Base-by-base conservation (phyloP, 2,113 vertebrate species). In the Oryzias melastigma region DNA sequence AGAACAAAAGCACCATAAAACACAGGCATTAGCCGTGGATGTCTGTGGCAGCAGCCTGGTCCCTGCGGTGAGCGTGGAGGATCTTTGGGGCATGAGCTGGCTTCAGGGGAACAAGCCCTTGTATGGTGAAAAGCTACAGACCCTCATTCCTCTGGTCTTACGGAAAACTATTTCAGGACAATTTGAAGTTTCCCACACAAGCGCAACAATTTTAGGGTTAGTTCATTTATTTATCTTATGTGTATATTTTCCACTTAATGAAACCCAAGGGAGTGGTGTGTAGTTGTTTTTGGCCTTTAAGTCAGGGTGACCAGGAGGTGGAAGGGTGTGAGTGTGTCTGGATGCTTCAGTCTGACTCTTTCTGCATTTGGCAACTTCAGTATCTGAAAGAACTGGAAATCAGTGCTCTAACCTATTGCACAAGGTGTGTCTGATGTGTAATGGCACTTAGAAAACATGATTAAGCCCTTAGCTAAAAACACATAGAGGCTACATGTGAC, bases 151-250 rank as follows among this genome's bases (percentile, higher is more conserved):
- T 86, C 52, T 47, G 57, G 71, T 60, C 77, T 88, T 76, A 87
- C 63, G 16, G 77, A 76, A 75, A 49, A 67, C 86, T 92, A 92
- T 92, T 92, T 88, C 80, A 71, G 82, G 84, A 85, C 56, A 74
- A 81, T 85, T 76, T 86, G 78, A 88, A 89, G 87, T 92, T 87
- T 92, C 91, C 88, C 92, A 93, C 89, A 85, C 88, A 85, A 68
- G 73, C 64, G 85, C 75, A 85, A 87, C 81, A 84, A 88, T 86
- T 87, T 85, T 70, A 75, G 77, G 87, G 77, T 91, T 85, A 89
- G 81, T 89, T 91, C 87, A 91, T 91, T 88, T 91, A 90, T 92
- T 92, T 93, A 87, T 91, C 85, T 88, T 86, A 69, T 63, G 82
- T 78, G 68, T 90, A 35, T 35, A 35, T 89, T 85, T 88, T 89